These are phyloP conservation scores for Teleogryllus oceanicus DNA, from an alignment of 2,888 invertebrate species.

Conservation along the genomic window DNA sequence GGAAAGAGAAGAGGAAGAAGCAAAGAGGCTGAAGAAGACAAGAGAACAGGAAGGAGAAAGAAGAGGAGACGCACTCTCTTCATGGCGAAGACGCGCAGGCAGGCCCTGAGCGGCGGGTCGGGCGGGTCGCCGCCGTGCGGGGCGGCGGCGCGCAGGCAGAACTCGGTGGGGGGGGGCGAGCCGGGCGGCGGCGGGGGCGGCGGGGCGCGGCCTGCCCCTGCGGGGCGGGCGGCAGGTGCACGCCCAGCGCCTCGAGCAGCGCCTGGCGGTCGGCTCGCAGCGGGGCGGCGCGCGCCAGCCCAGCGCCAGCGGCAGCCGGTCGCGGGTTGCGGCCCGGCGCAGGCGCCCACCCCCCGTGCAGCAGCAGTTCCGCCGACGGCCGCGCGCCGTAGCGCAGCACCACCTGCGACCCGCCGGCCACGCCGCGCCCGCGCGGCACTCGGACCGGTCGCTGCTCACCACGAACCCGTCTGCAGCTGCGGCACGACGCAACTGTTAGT, in stretches of 20 bases:
- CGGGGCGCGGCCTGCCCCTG: slow-evolving; percentile 51
- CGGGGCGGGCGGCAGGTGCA: slow-evolving; percentile 51
- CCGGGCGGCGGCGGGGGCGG: neutral
- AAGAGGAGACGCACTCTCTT: slow-evolving; percentile 54
- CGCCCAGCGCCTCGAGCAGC: slow-evolving; percentile 62
- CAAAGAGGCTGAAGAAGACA: too few relatives aligned
- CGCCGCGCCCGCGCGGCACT: slow-evolving; percentile 76
- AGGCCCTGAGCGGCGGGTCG: slow-evolving; percentile 71
- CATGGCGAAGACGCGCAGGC: slow-evolving; percentile 84
- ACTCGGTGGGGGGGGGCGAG: neutral
- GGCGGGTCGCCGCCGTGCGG: slow-evolving; percentile 54
- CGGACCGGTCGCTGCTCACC: slow-evolving; percentile 63
- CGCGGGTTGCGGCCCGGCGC: slow-evolving; percentile 57
- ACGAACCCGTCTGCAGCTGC: slow-evolving; percentile 83
- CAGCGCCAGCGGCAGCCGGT: slow-evolving; percentile 69
- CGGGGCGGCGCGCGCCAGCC: slow-evolving; percentile 81
- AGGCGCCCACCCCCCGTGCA: slow-evolving; percentile 70
- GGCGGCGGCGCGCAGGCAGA: neutral
- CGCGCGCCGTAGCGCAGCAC: slow-evolving; percentile 91
- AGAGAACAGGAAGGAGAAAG: too few relatives aligned
- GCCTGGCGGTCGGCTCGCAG: slow-evolving; percentile 62
- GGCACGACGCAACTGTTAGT: neutral
- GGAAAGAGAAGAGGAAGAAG: too few relatives aligned
- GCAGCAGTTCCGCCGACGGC: slow-evolving; percentile 82
- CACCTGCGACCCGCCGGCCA: slow-evolving; percentile 72